Evolutionary conservation across 2,113 vertebrate genomes (phyloP), one percentile per base, ranked within the genome.

Genomic region (Lipotes vexillifer): DNA sequence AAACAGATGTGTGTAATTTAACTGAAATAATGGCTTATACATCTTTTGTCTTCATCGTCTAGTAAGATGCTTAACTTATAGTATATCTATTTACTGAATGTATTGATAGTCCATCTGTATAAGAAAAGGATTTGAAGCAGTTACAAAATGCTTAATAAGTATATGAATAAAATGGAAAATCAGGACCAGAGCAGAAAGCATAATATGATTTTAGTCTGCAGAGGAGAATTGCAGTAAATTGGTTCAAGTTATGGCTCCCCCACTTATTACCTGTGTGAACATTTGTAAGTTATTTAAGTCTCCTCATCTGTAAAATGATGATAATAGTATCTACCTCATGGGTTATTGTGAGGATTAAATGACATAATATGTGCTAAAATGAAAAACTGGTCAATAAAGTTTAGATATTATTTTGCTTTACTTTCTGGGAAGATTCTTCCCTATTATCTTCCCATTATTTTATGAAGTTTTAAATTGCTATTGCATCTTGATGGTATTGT

Each of bases 341-440:
- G 38, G 2, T 88, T 91, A 31, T 78, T 82, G 17, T 82, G 44
- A 95, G 21, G 29, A 78, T 36, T 93, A 78, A 69, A 82, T 63
- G 44, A 69, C 8, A 61, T 92, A 78, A 55, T 59, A 61, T 4
- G 55, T 57, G 1, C 80, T 29, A 77, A 77, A 78, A 27, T 66
- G 90, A 94, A 25, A 75, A 94, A 68, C 13, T 91, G 14, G 6
- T 88, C 14, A 55, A 36, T 65, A 88, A 95, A 89, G 15, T 57
- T 59, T 93, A 71, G 14, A 36, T 84, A 75, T 33, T 59, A 84
- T 91, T 96, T 94, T 95, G 31, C 18, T 91, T 93, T 81, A 55
- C 57, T 92, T 95, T 69, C 33, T 23, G 72, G 15, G 29, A 75
- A 84, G 44, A 74, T 86, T 87, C 66, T 93, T 89, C 20, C 18